A percentile compares a stretch with the other conserved stretches of the same genome.
These are phyloP conservation scores for Tanypteryx hageni DNA, from an alignment of 2,888 invertebrate species.

Conservation along the genomic window DNA sequence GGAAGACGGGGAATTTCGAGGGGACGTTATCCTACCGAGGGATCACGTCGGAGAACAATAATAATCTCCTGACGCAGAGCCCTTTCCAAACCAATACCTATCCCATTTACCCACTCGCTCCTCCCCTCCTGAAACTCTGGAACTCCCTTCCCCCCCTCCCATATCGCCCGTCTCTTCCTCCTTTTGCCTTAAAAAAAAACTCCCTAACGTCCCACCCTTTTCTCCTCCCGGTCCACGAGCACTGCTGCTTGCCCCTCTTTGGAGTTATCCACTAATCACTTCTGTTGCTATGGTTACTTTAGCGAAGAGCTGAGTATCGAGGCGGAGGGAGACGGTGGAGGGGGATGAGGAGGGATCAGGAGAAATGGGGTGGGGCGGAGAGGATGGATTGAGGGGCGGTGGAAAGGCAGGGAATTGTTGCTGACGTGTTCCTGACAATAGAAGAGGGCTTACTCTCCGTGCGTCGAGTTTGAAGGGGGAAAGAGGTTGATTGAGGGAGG, in stretches of 20 bases:
- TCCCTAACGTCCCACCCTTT: background rate
- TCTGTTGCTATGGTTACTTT: conserved; percentile 64
- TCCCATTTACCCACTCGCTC: conserved; percentile 17
- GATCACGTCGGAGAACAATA: conserved; percentile 50
- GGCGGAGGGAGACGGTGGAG: background rate
- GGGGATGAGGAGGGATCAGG: background rate
- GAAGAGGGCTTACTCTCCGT: conserved; percentile 55
- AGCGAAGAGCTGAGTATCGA: conserved; percentile 18
- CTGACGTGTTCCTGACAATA: conserved; percentile 64
- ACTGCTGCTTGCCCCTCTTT: background rate
- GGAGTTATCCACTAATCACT: conserved; percentile 59
- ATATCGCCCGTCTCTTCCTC: background rate
- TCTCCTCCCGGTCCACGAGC: background rate
- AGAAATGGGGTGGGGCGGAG: too few relatives aligned
- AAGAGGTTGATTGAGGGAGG: background rate
- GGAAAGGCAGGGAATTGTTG: conserved; percentile 39
- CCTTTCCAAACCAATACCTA: conserved; percentile 51
- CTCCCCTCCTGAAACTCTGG: background rate
- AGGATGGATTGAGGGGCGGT: background rate
- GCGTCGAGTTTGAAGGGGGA: conserved; percentile 42
- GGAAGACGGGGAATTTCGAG: too few relatives aligned
- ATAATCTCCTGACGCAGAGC: conserved; percentile 48
- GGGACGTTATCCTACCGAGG: background rate
- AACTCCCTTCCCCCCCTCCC: too few relatives aligned
- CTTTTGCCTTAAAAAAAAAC: background rate